phyloP scores from a whole-genome alignment of 2,113 vertebrate genomes.

The Epinephelus cyanopodus region DNA sequence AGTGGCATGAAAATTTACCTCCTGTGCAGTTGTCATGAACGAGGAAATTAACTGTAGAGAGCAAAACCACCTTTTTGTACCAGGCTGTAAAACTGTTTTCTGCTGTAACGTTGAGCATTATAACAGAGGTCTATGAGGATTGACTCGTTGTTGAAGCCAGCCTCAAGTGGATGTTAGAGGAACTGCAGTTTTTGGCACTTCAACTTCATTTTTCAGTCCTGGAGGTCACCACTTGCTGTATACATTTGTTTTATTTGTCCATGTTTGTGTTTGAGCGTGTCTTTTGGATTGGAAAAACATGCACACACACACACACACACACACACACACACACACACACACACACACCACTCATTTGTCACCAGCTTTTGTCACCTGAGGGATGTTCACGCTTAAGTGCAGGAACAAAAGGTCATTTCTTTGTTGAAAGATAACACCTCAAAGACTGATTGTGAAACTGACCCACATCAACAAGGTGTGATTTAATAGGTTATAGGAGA shows the following conservation, averaged over 20 bases:
- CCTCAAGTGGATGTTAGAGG: too few species aligned
- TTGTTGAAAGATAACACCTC: conserved; percentile 45
- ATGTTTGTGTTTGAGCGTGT: conserved; percentile 7
- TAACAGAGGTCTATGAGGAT: too few species aligned
- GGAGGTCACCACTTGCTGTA: too few species aligned
- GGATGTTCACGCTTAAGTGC: conserved; percentile 15
- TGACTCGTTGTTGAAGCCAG: too few species aligned
- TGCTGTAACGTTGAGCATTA: too few species aligned
- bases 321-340: background rate
- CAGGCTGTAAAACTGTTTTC: too few species aligned
- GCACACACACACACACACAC: background rate
- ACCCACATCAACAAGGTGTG: conserved; percentile 43
- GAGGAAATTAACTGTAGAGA: too few species aligned
- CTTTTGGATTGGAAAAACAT: conserved; percentile 12
- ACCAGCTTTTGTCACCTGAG: conserved; percentile 3
- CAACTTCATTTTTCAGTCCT: too few species aligned
- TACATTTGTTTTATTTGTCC: conserved; percentile 1
- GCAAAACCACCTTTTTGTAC: too few species aligned
- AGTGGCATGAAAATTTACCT: too few species aligned
- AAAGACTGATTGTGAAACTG: conserved; percentile 43
- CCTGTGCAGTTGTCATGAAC: too few species aligned
- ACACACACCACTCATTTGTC: conserved; percentile 8
- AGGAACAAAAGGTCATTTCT: conserved; percentile 50
- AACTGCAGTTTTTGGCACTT: too few species aligned
- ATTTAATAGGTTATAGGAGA: conserved; percentile 8